Percentiles rank a stretch among this genome's conserved stretches.
These are phyloP conservation scores for Lordiphosa stackelbergi DNA, from an alignment of 1,140 invertebrate genomes.

Conservation along the genomic window DNA sequence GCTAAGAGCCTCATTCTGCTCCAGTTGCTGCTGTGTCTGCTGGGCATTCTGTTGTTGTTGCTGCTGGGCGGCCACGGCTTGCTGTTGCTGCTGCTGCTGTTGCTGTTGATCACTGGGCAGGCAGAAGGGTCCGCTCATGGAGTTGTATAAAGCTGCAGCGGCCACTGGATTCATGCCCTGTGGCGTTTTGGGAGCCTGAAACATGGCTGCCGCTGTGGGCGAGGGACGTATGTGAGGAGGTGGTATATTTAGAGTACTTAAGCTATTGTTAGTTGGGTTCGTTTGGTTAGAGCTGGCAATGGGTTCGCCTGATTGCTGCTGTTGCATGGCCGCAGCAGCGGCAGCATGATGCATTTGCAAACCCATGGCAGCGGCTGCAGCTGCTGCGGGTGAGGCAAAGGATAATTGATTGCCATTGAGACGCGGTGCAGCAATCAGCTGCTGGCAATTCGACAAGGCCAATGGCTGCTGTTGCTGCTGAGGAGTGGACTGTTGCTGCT, in stretches of 20 bases:
- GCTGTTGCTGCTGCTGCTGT: constrained; percentile 59
- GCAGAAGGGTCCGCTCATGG: constrained; percentile 82
- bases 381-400: constrained; percentile 71
- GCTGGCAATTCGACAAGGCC: constrained; percentile 61
- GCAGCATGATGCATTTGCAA: constrained; percentile 76
- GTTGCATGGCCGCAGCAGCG: constrained; percentile 67
- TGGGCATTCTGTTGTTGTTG: constrained; percentile 81
- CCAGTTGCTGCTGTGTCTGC: constrained; percentile 78
- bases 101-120: constrained; percentile 77
- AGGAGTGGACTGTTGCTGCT: constrained; percentile 30
- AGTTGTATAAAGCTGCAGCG: constrained; percentile 81
- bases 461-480: constrained; percentile 33
- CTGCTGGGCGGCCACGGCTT: constrained; percentile 37
- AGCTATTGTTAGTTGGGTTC: constrained; percentile 72
- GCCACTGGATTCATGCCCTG: constrained; percentile 83
- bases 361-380: constrained; percentile 74
- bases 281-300: constrained; percentile 45
- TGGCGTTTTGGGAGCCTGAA: constrained; percentile 87
- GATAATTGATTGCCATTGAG: constrained; percentile 71
- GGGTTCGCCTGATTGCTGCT: constrained; percentile 30
- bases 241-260: constrained; percentile 79
- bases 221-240: constrained; percentile 84
- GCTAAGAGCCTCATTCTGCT: constrained; percentile 95
- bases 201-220: constrained; percentile 84
- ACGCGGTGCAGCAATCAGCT: constrained; percentile 68